phyloP scores from a whole-genome alignment of 92 coral and sea anemone species.

The Zoanthus solanderi region DNA sequence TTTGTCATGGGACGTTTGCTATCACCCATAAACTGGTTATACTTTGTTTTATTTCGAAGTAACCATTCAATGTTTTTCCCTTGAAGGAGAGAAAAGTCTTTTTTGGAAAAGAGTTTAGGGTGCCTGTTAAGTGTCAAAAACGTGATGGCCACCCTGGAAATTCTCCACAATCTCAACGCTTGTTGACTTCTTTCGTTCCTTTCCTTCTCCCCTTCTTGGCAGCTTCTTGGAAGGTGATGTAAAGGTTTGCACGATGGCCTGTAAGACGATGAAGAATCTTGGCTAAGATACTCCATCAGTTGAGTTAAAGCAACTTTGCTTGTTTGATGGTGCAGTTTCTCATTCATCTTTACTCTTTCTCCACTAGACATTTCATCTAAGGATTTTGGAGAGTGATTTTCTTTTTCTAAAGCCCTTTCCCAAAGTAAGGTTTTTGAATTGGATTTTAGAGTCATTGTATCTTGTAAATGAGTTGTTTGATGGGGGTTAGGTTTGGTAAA shows the following conservation, averaged over 20 bases:
- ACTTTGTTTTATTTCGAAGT: not conserved
- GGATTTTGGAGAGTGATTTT: not conserved
- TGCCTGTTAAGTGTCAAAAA: conserved; percentile 14
- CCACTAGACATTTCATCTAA: not conserved
- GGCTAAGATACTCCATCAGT: conserved; percentile 23
- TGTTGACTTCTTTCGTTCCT: not conserved
- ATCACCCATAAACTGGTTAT: not conserved
- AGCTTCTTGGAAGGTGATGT: not conserved
- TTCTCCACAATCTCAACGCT: conserved; percentile 3
- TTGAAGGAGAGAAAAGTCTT: conserved; percentile 23
- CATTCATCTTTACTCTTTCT: not conserved
- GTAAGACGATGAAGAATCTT: conserved; percentile 2
- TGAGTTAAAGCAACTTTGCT: not conserved
- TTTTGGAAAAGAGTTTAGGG: conserved; percentile 30
- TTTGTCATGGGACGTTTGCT: not conserved
- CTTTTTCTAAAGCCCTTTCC: not conserved
- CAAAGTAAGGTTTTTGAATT: not conserved
- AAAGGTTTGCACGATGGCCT: conserved; percentile 34
- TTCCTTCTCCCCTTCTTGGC: not conserved
- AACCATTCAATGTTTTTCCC: not conserved
- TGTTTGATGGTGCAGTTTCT: not conserved
- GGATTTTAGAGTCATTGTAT: not conserved
- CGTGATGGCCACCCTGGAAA: conserved; percentile 7
- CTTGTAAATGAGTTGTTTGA: not conserved
- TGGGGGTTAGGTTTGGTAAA: not conserved